phyloP scores from a whole-genome alignment of 1,140 invertebrate genomes.

The Chymomyza costata region DNA sequence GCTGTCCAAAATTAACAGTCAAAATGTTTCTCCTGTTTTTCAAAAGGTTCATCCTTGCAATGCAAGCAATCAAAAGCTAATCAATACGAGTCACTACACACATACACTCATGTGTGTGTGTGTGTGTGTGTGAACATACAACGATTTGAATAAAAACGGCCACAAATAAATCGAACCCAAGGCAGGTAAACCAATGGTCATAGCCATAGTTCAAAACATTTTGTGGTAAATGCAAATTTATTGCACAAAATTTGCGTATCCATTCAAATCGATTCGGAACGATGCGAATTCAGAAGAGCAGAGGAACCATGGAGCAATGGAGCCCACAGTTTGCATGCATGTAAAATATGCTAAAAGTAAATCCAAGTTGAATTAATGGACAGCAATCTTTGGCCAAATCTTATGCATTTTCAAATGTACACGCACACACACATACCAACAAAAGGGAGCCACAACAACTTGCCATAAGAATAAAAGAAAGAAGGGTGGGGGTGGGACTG shows the following conservation, averaged over 20 bases:
- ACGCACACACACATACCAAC: constrained; percentile 16
- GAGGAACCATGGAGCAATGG: constrained; percentile 2
- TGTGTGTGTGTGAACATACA: too few relatives aligned
- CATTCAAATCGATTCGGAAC: constrained; percentile 40
- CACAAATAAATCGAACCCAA: constrained; percentile 60
- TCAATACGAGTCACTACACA: constrained; percentile 53
- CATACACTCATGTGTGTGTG: background rate
- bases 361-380: constrained; percentile 73
- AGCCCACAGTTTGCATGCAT: constrained; percentile 44
- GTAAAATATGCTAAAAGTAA: constrained; percentile 73
- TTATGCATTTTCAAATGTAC: constrained; percentile 68
- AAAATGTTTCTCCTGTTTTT: constrained; percentile 47
- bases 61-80: constrained; percentile 59
- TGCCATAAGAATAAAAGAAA: too few relatives aligned
- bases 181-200: constrained; percentile 52
- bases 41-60: constrained; percentile 51
- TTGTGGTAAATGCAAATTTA: constrained; percentile 72
- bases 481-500: background rate
- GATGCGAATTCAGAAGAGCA: constrained; percentile 22
- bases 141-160: constrained; percentile 63
- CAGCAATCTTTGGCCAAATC: constrained; percentile 71
- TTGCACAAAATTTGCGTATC: constrained; percentile 59
- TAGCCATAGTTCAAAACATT: constrained; percentile 67
- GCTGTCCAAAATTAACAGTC: constrained; percentile 46
- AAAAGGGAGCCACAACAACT: too few relatives aligned